Evolutionary conservation across 2,888 invertebrate species (phyloP), one percentile per base, ranked within the genome.

Genomic region (Rhagophthalmus giganteus): DNA sequence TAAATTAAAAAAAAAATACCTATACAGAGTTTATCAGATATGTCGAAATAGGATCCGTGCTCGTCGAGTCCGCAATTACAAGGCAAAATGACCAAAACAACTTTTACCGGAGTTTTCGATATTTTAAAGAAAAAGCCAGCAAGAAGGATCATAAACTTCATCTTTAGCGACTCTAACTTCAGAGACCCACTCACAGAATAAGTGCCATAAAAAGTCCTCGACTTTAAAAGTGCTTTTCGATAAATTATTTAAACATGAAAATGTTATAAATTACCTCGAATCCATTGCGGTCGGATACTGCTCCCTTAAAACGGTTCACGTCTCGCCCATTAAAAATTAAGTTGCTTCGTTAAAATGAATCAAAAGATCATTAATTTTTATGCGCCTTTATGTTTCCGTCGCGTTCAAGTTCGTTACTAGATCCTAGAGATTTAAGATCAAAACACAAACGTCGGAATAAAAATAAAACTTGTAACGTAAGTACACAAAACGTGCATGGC

Each of bases 181-280:
- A 61, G 48, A 58, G 60, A 57, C 65, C 62, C 63, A 62, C 64
- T 65, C 59, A 50, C 57, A 61, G 62, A 65, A 62, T 66, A 69
- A 69, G 68, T 69, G 64, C 66, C 66, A 64, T 70, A 69, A 71
- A 71, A 67, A 63, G 69, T 66, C 62, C 66, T 66, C 62, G 65
- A 72, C 63, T 70, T 69, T 67, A 64, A 67, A 68, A 70, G 70
- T 70, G 69, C 69, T 70, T 70, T 69, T 63, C 71, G 62, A 71
- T 71, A 69, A 72, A 70, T 72, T 71, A 71, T 71, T 71, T 66
- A 68, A 68, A 69, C 68, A 66, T 59, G 63, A 65, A 67, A 69
- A 68, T 66, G 68, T 65, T 68, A 63, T 69, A 70, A 68, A 69
- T 68, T 67, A 65, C 61, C 59, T 54, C 64, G 64, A 67, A 65